phyloP scores from a whole-genome alignment of 2,888 invertebrate species.

The Chamaedrilus cognettii region DNA sequence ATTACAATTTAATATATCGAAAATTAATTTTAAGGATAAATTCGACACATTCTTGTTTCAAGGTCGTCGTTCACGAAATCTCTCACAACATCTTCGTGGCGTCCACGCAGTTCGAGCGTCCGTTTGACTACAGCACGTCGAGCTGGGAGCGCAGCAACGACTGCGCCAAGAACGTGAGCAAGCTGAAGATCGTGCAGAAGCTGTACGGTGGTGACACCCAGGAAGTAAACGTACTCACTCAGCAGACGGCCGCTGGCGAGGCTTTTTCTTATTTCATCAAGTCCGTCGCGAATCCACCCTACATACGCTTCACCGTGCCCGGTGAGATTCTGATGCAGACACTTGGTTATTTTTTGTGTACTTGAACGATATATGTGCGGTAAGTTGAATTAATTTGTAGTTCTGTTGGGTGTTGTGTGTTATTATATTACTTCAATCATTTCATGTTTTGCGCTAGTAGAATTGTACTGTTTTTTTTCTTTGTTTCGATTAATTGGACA shows the following conservation, averaged over 20 bases:
- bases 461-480: no score
- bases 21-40: no score
- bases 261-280: slow-evolving; percentile 44
- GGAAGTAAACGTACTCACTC: slow-evolving; percentile 26
- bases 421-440: no score
- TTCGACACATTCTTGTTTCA: no score
- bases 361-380: no score
- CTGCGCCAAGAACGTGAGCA: slow-evolving; percentile 35
- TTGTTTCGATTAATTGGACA: no score
- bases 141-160: slow-evolving; percentile 35
- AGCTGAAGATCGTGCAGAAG: slow-evolving; percentile 31
- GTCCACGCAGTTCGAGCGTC: slow-evolving; percentile 46
- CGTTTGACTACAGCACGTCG: slow-evolving; percentile 40
- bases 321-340: no score
- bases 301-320: slow-evolving; percentile 46
- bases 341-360: no score
- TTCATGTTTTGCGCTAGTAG: no score
- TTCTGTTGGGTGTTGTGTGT: no score
- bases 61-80: slow-evolving; percentile 32
- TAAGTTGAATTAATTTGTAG: no score
- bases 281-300: slow-evolving; percentile 40
- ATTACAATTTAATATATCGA: no score
- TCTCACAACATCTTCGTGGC: slow-evolving; percentile 37
- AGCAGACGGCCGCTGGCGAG: slow-evolving; percentile 14
- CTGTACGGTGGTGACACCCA: slow-evolving; percentile 25